Evolutionary conservation across 2,888 invertebrate species (phyloP), one percentile per base, ranked within the genome.

Genomic region (Cyclophora punctaria): DNA sequence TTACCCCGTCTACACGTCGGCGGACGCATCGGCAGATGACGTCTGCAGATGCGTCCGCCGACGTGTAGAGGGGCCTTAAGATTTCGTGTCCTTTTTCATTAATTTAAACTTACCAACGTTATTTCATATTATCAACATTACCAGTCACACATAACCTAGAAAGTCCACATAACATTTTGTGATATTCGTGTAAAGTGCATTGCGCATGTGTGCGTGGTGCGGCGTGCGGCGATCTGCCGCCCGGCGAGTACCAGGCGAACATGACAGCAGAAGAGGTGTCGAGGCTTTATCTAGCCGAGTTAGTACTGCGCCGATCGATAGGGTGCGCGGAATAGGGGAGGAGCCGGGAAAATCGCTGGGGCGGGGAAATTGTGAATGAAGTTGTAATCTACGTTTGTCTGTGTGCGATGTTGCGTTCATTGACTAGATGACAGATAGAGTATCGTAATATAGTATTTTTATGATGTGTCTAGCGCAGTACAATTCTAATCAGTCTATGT

Each of bases 131-230:
- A 20, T 20, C 20, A 20, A 20, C 20, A 20, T 20, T 20, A 20
- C 20, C 20, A 20, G 20, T 20, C 20, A 20, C 2, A 20, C 20
- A 20, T 20, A 20, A 20, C 20, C 20, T 20, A 20, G 20, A 20
- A 20, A 20, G 20, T 2, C 20, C 20, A 20, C 20, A 20, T 20
- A 20, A 20, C 20, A 20, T 20, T 20, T 20, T 20, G 20, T 20
- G 20, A 20, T 20, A 20, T 20, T 20, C 20, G 20, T 20, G 35
- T 44, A 48, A 46, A 3, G 53, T 66, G 67, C 62, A 76, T 50
- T 80, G 83, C 84, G 84, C 83, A 83, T 83, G 85, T 85, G 82
- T 81, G 86, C 79, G 83, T 83, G 80, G 83, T 80, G 77, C 75
- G 80, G 78, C 83, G 83, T 84, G 83, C 87, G 85, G 82, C 73